These are phyloP conservation scores for Poeciliopsis turneri DNA, from an alignment of 2,797 vertebrate genomes.

Conservation along the genomic window DNA sequence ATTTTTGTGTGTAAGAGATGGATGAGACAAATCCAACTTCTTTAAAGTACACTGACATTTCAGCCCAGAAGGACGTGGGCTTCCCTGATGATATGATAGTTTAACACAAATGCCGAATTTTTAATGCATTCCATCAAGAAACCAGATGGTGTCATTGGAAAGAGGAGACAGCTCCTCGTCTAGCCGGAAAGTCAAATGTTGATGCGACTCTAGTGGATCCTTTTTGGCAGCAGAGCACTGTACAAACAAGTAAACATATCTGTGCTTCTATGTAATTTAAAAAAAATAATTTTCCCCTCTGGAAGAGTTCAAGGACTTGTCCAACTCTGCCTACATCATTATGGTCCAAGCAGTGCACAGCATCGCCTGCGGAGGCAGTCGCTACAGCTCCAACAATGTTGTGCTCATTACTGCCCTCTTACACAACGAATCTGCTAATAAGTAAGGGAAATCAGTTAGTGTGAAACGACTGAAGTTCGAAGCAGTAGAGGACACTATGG, in stretches of 20 bases:
- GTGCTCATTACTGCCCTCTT: constrained; percentile 51
- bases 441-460: constrained; percentile 37
- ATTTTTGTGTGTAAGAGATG: constrained; percentile 19
- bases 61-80: constrained; percentile 22
- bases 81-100: constrained; percentile 18
- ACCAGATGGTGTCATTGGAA: constrained; percentile 28
- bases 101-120: constrained; percentile 14
- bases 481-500: constrained; percentile 45
- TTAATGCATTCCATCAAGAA: constrained; percentile 23
- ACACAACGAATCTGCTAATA: constrained; percentile 56
- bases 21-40: background rate
- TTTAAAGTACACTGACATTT: constrained; percentile 13
- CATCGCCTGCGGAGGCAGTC: constrained; percentile 22
- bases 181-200: background rate
- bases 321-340: constrained; percentile 14
- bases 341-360: background rate
- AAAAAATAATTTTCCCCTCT: background rate
- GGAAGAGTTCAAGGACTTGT: constrained; percentile 12
- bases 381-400: constrained; percentile 34
- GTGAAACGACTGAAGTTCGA: constrained; percentile 47
- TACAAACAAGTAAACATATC: background rate
- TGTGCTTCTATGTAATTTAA: background rate
- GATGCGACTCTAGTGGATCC: background rate
- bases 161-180: constrained; percentile 10
- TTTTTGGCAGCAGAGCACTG: background rate